Evolutionary conservation across 1,140 invertebrate species (phyloP).

Genomic region (Drosophila nebulosa): DNA sequence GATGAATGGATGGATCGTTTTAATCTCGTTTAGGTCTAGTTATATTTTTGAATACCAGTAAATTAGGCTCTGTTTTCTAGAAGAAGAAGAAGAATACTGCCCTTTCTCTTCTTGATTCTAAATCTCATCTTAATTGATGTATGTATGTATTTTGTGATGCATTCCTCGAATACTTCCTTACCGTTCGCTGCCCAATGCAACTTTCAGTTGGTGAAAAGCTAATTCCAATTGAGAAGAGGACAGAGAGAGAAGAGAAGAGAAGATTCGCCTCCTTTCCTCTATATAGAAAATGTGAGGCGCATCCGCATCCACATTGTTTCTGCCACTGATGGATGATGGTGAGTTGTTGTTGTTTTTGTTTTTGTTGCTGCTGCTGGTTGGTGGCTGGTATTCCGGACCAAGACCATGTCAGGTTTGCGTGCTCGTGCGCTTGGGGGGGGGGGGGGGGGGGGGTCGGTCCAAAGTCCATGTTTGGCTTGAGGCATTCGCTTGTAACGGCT

Average conservation of each 20-base stretch:
- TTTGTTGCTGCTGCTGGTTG: neutral
- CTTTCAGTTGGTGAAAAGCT: constrained; percentile 7
- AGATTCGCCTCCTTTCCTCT: too few relatives aligned
- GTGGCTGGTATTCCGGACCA: constrained; percentile 7
- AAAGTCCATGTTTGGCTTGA: constrained; percentile 43
- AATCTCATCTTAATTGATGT: neutral
- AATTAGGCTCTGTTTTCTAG: too few relatives aligned
- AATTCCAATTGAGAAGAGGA: neutral
- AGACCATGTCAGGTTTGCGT: constrained; percentile 46
- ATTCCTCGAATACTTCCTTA: constrained; percentile 1
- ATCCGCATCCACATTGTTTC: constrained; percentile 32
- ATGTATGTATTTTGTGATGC: neutral
- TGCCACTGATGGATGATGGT: constrained; percentile 19
- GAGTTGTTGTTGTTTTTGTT: constrained; percentile 20
- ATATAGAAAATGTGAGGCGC: neutral
- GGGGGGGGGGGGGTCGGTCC: too few relatives aligned
- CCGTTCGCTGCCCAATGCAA: neutral
- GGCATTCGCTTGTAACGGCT: constrained; percentile 27
- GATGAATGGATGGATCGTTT: too few relatives aligned
- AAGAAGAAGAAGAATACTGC: too few relatives aligned
- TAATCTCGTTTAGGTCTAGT: too few relatives aligned
- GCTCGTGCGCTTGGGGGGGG: constrained; percentile 1
- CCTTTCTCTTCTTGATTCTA: too few relatives aligned
- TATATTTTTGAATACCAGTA: too few relatives aligned
- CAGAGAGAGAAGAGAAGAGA: too few relatives aligned